phyloP scores from a whole-genome alignment of 1,140 invertebrate genomes.

The Orchesella cincta region DNA sequence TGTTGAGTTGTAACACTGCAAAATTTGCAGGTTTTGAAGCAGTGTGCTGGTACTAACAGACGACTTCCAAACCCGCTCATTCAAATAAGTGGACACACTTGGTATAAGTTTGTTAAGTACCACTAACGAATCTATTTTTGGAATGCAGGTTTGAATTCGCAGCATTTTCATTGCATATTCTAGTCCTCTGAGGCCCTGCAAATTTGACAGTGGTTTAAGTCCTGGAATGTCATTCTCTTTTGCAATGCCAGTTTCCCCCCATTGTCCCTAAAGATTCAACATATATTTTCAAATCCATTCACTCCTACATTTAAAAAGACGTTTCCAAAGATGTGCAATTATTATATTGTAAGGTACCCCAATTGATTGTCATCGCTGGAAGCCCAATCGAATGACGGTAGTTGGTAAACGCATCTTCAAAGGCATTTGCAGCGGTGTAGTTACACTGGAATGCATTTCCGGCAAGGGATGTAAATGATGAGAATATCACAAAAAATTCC shows the following conservation, averaged over 20 bases:
- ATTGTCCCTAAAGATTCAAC: slow-evolving; percentile 32
- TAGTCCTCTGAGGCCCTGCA: background rate
- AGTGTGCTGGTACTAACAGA: background rate
- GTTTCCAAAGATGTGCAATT: background rate
- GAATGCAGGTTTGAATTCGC: background rate
- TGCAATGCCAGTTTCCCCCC: slow-evolving; percentile 17
- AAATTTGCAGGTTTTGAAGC: background rate
- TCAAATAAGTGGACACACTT: background rate
- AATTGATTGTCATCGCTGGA: slow-evolving; percentile 34
- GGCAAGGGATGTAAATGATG: slow-evolving; percentile 8
- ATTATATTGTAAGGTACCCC: background rate
- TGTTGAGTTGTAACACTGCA: background rate
- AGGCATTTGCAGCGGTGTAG: slow-evolving; percentile 15
- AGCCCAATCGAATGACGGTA: slow-evolving; percentile 27
- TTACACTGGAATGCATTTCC: slow-evolving; percentile 16
- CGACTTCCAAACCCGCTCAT: background rate
- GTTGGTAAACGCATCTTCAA: slow-evolving; percentile 33
- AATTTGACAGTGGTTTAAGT: background rate
- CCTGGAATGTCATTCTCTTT: background rate
- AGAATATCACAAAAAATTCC: slow-evolving; percentile 39
- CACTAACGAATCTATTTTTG: background rate
- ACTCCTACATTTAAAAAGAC: background rate
- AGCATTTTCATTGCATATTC: background rate
- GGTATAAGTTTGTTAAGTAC: background rate
- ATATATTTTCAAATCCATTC: too few species aligned